Evolutionary conservation across 2,797 vertebrate species (phyloP).

Genomic region (Coregonus suidteri): DNA sequence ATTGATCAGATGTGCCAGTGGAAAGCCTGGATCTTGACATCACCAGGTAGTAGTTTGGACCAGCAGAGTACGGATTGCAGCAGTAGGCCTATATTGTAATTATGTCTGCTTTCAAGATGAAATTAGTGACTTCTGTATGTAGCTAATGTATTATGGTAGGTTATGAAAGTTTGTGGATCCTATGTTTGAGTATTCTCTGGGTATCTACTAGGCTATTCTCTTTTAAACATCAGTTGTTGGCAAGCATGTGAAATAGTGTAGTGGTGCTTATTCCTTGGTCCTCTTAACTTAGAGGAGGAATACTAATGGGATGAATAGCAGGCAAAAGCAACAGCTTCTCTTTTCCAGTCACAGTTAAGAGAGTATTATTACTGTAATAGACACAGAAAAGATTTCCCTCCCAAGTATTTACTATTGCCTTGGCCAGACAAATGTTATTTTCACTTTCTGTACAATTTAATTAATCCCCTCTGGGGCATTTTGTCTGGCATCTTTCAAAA

Average conservation of each 20-base stretch:
- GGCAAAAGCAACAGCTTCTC: background rate
- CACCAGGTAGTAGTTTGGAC: background rate
- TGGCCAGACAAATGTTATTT: background rate
- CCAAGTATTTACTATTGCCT: background rate
- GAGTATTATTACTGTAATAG: background rate
- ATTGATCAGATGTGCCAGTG: too few species aligned
- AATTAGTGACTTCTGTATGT: background rate
- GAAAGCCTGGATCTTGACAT: too few species aligned
- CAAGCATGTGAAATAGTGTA: background rate
- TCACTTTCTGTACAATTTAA: background rate
- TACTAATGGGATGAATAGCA: background rate
- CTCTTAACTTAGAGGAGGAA: background rate
- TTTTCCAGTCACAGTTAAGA: background rate
- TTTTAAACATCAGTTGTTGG: background rate
- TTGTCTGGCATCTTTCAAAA: background rate
- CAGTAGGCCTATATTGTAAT: background rate
- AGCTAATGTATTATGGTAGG: background rate
- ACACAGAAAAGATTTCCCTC: too few species aligned
- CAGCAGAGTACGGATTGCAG: background rate
- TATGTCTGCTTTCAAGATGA: background rate
- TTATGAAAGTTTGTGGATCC: background rate
- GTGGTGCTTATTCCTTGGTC: background rate
- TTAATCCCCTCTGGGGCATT: background rate
- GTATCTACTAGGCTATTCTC: background rate
- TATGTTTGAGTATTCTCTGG: background rate